A percentile compares a stretch with the other conserved stretches of the same genome.
Conservation (phyloP, 2,888 invertebrate species). For the Trachelus troglodyta region DNA sequence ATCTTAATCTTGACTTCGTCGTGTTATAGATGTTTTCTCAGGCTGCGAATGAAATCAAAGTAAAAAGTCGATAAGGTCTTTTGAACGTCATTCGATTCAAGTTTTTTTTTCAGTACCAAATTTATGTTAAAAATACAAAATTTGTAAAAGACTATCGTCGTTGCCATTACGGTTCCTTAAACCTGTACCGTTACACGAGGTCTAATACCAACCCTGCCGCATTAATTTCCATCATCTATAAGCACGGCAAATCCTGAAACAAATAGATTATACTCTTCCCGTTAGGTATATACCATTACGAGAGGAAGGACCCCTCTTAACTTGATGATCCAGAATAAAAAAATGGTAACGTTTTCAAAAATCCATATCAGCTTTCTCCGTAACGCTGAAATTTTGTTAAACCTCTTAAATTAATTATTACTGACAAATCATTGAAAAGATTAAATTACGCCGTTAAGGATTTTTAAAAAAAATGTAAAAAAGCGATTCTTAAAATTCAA, state of each 20-base stretch:
- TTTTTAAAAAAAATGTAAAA: neutral
- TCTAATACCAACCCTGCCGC: neutral
- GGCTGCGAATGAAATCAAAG: conserved; percentile 8
- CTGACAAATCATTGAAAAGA: too few species aligned
- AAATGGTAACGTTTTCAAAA: too few species aligned
- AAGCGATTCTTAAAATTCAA: neutral
- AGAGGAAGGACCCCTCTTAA: neutral
- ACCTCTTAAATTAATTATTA: too few species aligned
- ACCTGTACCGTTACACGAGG: neutral
- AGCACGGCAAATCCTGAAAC: neutral
- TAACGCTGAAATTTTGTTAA: too few species aligned
- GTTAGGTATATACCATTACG: neutral
- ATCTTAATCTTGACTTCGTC: neutral
- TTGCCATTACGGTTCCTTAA: neutral
- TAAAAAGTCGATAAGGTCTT: neutral
- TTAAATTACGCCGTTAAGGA: too few species aligned
- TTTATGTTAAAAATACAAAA: conserved; percentile 6
- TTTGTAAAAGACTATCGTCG: neutral
- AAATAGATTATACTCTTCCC: neutral
- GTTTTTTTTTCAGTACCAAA: neutral
- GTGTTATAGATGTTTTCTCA: neutral
- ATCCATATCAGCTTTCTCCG: too few species aligned
- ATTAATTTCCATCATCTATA: neutral
- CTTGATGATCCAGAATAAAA: too few species aligned
- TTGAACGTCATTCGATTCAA: neutral